Conservation (phyloP, 1,140 invertebrate genomes). For the Drosophila sturtevanti region DNA sequence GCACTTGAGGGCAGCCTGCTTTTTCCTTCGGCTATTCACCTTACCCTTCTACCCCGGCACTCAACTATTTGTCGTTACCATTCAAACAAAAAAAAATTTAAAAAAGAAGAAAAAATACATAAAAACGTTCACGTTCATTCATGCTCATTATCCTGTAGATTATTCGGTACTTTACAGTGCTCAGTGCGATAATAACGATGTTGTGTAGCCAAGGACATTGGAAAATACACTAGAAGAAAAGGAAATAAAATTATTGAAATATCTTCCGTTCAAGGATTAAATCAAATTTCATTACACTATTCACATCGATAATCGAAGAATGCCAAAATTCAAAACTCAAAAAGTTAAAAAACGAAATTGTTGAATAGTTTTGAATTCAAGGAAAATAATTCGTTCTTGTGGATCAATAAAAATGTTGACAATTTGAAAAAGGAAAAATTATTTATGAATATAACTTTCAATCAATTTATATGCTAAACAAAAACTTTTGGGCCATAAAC, state of each 20-base stretch:
- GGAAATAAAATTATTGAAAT: not conserved
- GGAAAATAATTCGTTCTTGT: no score
- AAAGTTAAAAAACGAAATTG: no score
- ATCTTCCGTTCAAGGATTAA: no score
- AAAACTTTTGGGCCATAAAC: no score
- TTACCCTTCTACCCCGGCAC: slow-evolving; percentile 10
- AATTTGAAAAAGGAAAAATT: no score
- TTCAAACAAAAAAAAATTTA: slow-evolving; percentile 38
- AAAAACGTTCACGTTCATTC: slow-evolving; percentile 66
- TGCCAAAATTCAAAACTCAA: no score
- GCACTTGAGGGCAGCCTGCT: slow-evolving; percentile 43
- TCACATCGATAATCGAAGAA: no score
- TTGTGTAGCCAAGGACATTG: slow-evolving; percentile 59
- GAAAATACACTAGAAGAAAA: slow-evolving; percentile 3
- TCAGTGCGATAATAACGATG: slow-evolving; percentile 76
- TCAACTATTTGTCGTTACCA: slow-evolving; percentile 20
- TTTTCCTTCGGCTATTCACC: slow-evolving; percentile 1
- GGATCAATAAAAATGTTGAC: no score
- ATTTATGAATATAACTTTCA: no score
- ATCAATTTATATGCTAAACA: no score
- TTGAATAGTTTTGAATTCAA: no score
- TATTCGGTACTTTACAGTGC: slow-evolving; percentile 75
- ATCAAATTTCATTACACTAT: no score
- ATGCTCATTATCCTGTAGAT: slow-evolving; percentile 77
- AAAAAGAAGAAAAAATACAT: slow-evolving; percentile 20